Percentiles rank a stretch among this genome's conserved stretches.
phyloP scores from a whole-genome alignment of 2,888 invertebrate genomes.

The Microdon myrmicae region DNA sequence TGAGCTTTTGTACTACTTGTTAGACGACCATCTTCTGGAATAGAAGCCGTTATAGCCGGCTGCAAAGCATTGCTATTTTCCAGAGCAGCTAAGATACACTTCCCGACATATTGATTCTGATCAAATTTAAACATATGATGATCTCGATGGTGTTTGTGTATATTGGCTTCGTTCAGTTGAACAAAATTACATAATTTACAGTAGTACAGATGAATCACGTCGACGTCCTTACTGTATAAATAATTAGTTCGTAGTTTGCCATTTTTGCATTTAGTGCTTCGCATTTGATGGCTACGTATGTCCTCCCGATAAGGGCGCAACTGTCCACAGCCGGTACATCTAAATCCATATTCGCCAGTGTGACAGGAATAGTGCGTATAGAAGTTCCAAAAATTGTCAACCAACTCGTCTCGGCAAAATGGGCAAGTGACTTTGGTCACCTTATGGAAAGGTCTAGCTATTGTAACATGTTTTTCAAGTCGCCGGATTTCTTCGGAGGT shows the following conservation, averaged over 20 bases:
- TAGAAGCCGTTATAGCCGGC: constrained; percentile 13
- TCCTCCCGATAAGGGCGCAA: constrained; percentile 54
- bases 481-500: constrained; percentile 38
- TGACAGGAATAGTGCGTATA: constrained; percentile 56
- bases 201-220: constrained; percentile 54
- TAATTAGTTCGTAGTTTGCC: constrained; percentile 51
- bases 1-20: not conserved
- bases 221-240: constrained; percentile 50
- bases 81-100: constrained; percentile 54
- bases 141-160: constrained; percentile 56
- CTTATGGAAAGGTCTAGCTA: constrained; percentile 37
- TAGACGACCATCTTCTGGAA: constrained; percentile 5
- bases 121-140: constrained; percentile 51
- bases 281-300: constrained; percentile 53
- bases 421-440: constrained; percentile 51
- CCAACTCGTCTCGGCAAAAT: constrained; percentile 53
- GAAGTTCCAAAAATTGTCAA: constrained; percentile 53
- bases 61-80: constrained; percentile 36
- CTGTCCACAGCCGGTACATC: constrained; percentile 53
- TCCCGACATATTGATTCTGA: constrained; percentile 35
- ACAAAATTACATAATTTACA: constrained; percentile 57
- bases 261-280: constrained; percentile 53
- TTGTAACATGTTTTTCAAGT: constrained; percentile 49
- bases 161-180: constrained; percentile 57
- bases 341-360: constrained; percentile 57